Evolutionary conservation across 2,797 vertebrate genomes (phyloP).

Genomic region (Esox masquinongy): DNA sequence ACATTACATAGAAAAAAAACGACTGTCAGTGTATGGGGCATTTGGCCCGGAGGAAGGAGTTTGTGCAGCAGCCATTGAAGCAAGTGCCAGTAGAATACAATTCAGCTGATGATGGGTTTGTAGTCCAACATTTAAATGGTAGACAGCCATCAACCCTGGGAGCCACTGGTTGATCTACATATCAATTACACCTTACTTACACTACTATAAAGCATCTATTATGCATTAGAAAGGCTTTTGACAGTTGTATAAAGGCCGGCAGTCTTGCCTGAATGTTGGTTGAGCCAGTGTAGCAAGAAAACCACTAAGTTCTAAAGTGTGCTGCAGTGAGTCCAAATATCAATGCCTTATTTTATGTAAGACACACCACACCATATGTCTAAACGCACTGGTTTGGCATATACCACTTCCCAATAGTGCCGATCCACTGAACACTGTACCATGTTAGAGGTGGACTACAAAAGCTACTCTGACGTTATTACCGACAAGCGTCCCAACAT

Average conservation of each 20-base stretch:
- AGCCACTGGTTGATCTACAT: neutral
- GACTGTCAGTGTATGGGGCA: no score
- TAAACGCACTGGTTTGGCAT: neutral
- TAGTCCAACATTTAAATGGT: neutral
- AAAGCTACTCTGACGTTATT: neutral
- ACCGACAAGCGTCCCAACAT: neutral
- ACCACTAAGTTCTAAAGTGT: neutral
- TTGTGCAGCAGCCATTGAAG: no score
- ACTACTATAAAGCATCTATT: neutral
- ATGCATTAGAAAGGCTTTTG: neutral
- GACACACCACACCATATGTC: neutral
- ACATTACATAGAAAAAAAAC: no score
- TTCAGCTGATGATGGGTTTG: neutral
- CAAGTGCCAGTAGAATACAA: neutral
- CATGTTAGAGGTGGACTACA: neutral
- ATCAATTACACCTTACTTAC: constrained; percentile 7
- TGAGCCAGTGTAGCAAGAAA: neutral
- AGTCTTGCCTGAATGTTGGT: neutral
- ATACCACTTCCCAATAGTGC: neutral
- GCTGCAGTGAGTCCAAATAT: neutral
- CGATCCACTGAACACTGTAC: no score
- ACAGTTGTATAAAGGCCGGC: neutral
- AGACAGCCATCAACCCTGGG: neutral
- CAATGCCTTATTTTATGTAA: neutral
- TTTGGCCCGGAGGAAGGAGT: no score